Percentiles rank a stretch among this genome's conserved stretches.
phyloP scores from a whole-genome alignment of 1,140 invertebrate species.

The Hirudo medicinalis region DNA sequence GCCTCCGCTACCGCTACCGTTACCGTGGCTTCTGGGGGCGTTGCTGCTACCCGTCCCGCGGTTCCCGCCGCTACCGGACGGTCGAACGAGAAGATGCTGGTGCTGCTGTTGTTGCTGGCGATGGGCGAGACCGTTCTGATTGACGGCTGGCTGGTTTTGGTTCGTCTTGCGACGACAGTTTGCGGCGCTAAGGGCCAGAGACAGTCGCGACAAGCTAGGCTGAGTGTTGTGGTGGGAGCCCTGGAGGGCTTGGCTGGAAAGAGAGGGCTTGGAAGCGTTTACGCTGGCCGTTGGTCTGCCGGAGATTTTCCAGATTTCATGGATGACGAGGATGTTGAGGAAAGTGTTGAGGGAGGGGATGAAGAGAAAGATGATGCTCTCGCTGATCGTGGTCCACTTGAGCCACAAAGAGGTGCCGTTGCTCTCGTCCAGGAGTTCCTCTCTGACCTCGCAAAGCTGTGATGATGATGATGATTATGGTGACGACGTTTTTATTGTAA shows the following conservation, averaged over 20 bases:
- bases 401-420: constrained; percentile 26
- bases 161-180: not conserved
- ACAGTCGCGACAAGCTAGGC: not conserved
- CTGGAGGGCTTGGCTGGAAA: too few relatives aligned
- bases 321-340: constrained; percentile 37
- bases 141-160: not conserved
- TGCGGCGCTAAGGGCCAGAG: not conserved
- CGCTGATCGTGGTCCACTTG: constrained; percentile 35
- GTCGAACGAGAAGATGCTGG: not conserved
- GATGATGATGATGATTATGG: not conserved
- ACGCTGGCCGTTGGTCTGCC: not conserved
- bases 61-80: not conserved
- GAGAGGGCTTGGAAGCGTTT: not conserved
- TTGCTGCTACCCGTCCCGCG: not conserved
- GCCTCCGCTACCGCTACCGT: not conserved
- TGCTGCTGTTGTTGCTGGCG: not conserved
- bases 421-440: constrained; percentile 21
- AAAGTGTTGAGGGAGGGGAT: constrained; percentile 33
- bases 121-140: not conserved
- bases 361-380: constrained; percentile 32
- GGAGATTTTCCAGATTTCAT: constrained; percentile 32
- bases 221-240: not conserved
- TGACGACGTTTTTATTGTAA: too few relatives aligned
- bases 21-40: not conserved
- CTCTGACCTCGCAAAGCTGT: constrained; percentile 16